Evolutionary conservation across 2,113 vertebrate genomes (phyloP).

Genomic region (Pterophyllum scalare): DNA sequence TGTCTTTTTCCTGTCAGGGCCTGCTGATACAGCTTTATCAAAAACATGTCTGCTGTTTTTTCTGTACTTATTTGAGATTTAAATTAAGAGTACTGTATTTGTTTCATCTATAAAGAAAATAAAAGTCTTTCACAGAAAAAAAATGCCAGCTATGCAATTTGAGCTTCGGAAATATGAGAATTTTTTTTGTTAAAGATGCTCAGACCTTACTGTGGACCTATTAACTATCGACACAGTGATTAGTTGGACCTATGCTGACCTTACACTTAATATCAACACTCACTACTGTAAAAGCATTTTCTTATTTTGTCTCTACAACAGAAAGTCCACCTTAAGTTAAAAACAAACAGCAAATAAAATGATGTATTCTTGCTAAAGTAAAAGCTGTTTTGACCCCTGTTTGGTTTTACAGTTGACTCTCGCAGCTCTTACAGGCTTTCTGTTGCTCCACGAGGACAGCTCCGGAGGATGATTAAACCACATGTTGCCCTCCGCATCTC

Average conservation of each 20-base stretch:
- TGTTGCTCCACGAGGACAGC: conserved; percentile 55
- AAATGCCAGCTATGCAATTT: background rate
- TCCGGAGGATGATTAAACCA: conserved; percentile 70
- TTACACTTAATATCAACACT: too few relatives aligned
- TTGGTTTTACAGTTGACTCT: too few relatives aligned
- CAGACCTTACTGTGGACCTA: background rate
- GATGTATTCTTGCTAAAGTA: too few relatives aligned
- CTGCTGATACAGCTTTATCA: background rate
- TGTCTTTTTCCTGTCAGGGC: background rate
- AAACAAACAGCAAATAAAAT: too few relatives aligned
- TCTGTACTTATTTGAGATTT: background rate
- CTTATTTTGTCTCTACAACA: too few relatives aligned
- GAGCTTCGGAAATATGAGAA: background rate
- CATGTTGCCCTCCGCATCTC: conserved; percentile 78
- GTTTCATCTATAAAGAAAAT: background rate
- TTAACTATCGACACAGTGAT: background rate
- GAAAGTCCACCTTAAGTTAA: too few relatives aligned
- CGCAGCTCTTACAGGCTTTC: conserved; percentile 68
- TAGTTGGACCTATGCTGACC: too few relatives aligned
- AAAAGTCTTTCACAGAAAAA: background rate
- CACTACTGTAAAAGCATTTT: too few relatives aligned
- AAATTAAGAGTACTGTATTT: background rate
- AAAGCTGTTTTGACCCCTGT: too few relatives aligned
- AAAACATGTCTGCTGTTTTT: background rate
- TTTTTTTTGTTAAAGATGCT: background rate